phyloP scores from a whole-genome alignment of 2,797 vertebrate genomes.

The Agapornis canus region DNA sequence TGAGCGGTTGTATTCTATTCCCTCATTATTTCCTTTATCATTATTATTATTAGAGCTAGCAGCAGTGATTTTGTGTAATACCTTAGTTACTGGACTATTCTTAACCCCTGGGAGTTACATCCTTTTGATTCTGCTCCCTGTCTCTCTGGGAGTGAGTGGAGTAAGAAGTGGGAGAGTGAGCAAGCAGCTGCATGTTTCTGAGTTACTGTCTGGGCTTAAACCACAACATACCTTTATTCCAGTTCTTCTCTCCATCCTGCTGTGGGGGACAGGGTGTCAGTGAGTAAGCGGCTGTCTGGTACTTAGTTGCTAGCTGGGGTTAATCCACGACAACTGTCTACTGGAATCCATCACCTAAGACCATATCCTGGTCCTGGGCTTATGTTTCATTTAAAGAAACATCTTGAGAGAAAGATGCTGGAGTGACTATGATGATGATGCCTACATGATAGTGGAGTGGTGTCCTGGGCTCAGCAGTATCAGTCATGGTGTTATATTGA shows the following conservation, averaged over 20 bases:
- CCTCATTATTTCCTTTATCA: not conserved
- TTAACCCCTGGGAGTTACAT: not conserved
- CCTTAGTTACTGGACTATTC: not conserved
- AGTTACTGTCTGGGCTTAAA: not conserved
- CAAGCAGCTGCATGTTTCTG: not conserved
- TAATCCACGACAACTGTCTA: not conserved
- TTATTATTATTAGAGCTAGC: not conserved
- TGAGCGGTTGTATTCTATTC: not conserved
- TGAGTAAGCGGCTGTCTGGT: not conserved
- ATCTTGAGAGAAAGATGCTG: not conserved
- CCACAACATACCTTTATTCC: not conserved
- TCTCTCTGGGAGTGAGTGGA: accelerated
- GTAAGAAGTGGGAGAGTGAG: not conserved
- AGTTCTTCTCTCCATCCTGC: not conserved
- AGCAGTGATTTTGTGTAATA: not conserved
- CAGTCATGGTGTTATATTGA: not conserved
- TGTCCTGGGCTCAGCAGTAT: not conserved
- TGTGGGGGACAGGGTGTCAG: not conserved
- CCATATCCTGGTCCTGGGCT: not conserved
- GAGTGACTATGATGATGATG: not conserved
- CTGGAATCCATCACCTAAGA: not conserved
- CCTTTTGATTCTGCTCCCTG: not conserved
- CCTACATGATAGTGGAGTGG: not conserved
- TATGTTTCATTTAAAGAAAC: not conserved
- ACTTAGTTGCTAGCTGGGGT: not conserved